Conservation (phyloP, 2,888 invertebrate genomes). For the Alsophila aescularia region DNA sequence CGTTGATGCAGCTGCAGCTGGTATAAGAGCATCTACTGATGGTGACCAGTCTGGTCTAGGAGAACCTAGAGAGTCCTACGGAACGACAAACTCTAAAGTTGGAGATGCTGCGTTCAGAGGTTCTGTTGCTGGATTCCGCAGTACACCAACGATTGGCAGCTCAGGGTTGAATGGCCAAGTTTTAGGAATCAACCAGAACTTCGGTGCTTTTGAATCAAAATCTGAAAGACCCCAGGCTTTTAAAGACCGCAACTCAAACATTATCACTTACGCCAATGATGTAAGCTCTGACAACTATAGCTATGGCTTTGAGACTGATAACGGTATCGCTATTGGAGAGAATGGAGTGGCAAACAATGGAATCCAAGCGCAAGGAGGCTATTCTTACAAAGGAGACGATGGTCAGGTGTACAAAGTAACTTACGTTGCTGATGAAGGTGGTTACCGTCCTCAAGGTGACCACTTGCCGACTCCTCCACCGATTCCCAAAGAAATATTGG, state of each 20-base stretch:
- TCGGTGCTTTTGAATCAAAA: slow-evolving; percentile 32
- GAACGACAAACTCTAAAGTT: slow-evolving; percentile 74
- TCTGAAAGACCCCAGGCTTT: slow-evolving; percentile 55
- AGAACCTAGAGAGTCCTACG: slow-evolving; percentile 63
- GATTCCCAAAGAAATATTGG: slow-evolving; percentile 67
- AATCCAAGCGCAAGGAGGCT: slow-evolving; percentile 67
- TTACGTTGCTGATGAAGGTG: slow-evolving; percentile 70
- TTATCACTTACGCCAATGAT: slow-evolving; percentile 61
- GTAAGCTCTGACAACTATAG: slow-evolving; percentile 60
- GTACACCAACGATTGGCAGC: slow-evolving; percentile 17
- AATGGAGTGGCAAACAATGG: slow-evolving; percentile 63
- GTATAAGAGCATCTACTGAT: slow-evolving; percentile 60
- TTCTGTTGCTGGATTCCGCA: slow-evolving; percentile 43
- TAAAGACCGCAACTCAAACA: slow-evolving; percentile 57
- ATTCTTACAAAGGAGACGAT: slow-evolving; percentile 71
- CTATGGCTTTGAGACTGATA: slow-evolving; percentile 70
- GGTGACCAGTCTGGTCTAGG: slow-evolving; percentile 63
- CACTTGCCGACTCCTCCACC: slow-evolving; percentile 74
- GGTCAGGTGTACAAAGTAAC: slow-evolving; percentile 70
- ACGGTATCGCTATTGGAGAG: slow-evolving; percentile 69
- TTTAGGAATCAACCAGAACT: slow-evolving; percentile 8
- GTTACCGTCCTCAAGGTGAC: slow-evolving; percentile 66
- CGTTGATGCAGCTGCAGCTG: slow-evolving; percentile 70
- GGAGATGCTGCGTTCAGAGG: slow-evolving; percentile 72
- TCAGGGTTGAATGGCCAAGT: slow-evolving; percentile 17